phyloP scores from a whole-genome alignment of 2,113 vertebrate genomes.

The Paraplagusia blochii region DNA sequence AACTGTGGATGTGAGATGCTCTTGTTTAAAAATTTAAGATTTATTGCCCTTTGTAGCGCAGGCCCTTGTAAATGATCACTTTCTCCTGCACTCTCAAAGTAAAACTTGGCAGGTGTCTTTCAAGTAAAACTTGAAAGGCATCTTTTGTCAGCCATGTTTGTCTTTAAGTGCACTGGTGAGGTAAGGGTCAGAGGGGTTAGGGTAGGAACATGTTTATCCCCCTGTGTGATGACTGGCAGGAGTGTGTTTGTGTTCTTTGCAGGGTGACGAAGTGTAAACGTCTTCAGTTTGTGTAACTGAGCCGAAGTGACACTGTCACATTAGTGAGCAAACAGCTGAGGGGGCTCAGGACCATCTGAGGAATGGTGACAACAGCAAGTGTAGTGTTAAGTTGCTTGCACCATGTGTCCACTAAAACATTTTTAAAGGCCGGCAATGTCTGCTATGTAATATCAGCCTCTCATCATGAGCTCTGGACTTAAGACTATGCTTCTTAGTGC shows the following conservation, averaged over 20 bases:
- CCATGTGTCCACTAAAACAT: constrained; percentile 58
- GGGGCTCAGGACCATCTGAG: constrained; percentile 46
- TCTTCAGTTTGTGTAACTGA: constrained; percentile 48
- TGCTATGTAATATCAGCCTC: constrained; percentile 34
- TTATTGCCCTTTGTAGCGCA: background rate
- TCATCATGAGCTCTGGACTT: background rate
- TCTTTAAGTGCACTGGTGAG: background rate
- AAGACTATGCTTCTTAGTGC: background rate
- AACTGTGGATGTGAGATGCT: too few species aligned
- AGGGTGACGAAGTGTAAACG: constrained; percentile 55
- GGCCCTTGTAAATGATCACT: too few species aligned
- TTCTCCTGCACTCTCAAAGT: background rate
- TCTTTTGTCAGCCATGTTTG: background rate
- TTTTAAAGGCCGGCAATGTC: constrained; percentile 29
- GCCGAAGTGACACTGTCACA: constrained; percentile 51
- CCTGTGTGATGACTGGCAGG: constrained; percentile 15
- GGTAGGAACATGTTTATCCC: constrained; percentile 23
- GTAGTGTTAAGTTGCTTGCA: constrained; percentile 64
- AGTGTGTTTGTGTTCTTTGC: constrained; percentile 8
- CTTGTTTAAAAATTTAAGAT: background rate
- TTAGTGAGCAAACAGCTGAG: constrained; percentile 67
- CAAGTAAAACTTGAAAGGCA: background rate
- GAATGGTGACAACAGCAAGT: constrained; percentile 74
- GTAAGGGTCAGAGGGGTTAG: constrained; percentile 5
- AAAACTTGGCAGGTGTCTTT: background rate